Base-by-base conservation (phyloP, 2,888 invertebrate species). In the Andrena bicolor region DNA sequence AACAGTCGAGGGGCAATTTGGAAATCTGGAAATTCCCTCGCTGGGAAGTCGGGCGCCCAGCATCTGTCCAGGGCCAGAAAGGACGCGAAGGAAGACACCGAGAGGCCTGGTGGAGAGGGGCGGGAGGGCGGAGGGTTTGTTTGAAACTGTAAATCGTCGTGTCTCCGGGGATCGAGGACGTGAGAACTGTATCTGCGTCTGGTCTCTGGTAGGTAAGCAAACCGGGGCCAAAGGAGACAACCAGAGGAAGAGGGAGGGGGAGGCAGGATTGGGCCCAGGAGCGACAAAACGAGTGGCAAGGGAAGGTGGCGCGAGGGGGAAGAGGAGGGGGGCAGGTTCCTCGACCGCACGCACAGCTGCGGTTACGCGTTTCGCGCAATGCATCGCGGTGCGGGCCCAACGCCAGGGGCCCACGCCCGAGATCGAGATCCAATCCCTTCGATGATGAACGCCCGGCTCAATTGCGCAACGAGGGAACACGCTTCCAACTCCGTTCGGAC, bases 311-410 rank as follows among this genome's bases (percentile, higher is more conserved):
- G 51, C 26, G 26, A 65, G 69, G 35, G 28, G 41, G 13, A 1
- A 41, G n/a, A 48, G 66, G 80, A 76, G 30, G 63, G 58, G 82
- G 78, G 73, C 35, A 72, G 53, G 78, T 73, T 58, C 69, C 69
- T 75, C 85, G 84, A 90, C 91, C 91, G 90, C 91, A 92, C 90
- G 92, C 92, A 92, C 92, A 92, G 92, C 92, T 93, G 93, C 91
- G 92, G 93, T 93, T 92, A 91, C 90, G 92, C 90, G 89, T 93
- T 93, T 92, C 92, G 92, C 91, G 92, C 92, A 91, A 93, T 90
- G 89, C 82, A 80, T 65, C 58, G 49, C 53, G 58, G 8, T 66
- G 58, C 76, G 53, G 49, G 20, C 48, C 13, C 48, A 49, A 0
- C 60, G 16, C 30, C 72, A n/a, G 48, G 28, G 56, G 53, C 79